A percentile compares a stretch with the other conserved stretches of the same genome.
Evolutionary conservation across 1,140 invertebrate genomes (phyloP).

Genomic region (Drosophila repleta): DNA sequence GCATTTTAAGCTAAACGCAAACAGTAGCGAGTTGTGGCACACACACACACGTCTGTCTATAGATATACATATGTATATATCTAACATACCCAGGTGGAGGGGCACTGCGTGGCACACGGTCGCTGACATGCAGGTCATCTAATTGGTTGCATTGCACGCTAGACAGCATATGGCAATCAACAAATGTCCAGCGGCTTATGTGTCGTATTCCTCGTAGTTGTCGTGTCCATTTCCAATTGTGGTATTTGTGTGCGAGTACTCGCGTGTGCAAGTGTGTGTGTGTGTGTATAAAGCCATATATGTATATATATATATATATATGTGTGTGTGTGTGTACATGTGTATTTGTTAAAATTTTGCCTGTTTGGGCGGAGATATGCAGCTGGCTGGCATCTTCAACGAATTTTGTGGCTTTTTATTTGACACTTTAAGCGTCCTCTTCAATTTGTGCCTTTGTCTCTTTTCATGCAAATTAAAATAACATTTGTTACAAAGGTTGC

Average conservation of each 20-base stretch:
- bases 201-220: constrained; percentile 42
- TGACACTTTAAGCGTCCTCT: background rate
- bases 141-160: constrained; percentile 69
- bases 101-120: constrained; percentile 2
- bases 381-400: constrained; percentile 6
- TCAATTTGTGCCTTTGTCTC: no score
- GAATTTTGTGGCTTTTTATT: constrained; percentile 20
- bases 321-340: background rate
- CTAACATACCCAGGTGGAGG: background rate
- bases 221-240: constrained; percentile 62
- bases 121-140: constrained; percentile 65
- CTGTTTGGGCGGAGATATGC: constrained; percentile 21
- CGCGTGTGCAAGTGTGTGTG: background rate
- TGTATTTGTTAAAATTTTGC: constrained; percentile 54
- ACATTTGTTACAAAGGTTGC: no score
- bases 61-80: constrained; percentile 4
- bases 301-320: background rate
- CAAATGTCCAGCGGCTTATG: constrained; percentile 74
- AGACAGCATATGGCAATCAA: constrained; percentile 68
- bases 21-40: constrained; percentile 24
- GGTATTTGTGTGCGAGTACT: constrained; percentile 50
- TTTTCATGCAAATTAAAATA: no score
- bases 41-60: background rate
- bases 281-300: background rate
- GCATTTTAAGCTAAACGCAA: constrained; percentile 61